Evolutionary conservation across 1,140 invertebrate species (phyloP), one percentile per base, ranked within the genome.

Genomic region (Pararge aegeria): DNA sequence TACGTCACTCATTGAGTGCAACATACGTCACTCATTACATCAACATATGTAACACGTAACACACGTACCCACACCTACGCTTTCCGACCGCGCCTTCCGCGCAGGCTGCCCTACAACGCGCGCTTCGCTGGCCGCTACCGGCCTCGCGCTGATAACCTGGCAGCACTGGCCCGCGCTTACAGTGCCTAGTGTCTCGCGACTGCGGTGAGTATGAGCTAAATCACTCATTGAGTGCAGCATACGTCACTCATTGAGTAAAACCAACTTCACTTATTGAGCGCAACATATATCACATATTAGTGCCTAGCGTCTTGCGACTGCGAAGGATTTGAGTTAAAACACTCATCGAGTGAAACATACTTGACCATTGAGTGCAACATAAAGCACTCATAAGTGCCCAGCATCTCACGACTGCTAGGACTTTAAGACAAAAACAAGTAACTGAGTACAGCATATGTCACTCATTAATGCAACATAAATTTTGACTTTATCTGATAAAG

Each of bases 121-220:
- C 78, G 16, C 74, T 82, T 13, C 64, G 72, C 48, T 58, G 69
- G 62, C 37, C 44, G 34, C 56, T 58, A 52, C 89, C 84, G 18
- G 77, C 63, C 67, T 89, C 21, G 89, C 77, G 10, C 59, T 90
- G 62, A 69, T 90, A 63, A 80, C 86, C 9, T 81, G 80, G 50
- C 89, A 84, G 60, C 78, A 76, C 64, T 89, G 87, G 85, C 73
- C 79, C 6, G 61, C 73, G 0, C 86, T 84, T 2, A 66, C 85
- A 37, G 52, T 46, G 20, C 44, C 44, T 19, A 21, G 61, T 48
- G 80, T 85, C 53, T 80, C 87, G 24, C 19, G 37, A 16, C 40
- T 61, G 10, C 29, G 21, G 59, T 61, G 1, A 52, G 27, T n/a
- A 5, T 4, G 19, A 20, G 2, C 5, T 18, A 16, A 5, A 13